Base-by-base conservation (phyloP, 1,140 invertebrate genomes). In the Cecropterus lyciades region DNA sequence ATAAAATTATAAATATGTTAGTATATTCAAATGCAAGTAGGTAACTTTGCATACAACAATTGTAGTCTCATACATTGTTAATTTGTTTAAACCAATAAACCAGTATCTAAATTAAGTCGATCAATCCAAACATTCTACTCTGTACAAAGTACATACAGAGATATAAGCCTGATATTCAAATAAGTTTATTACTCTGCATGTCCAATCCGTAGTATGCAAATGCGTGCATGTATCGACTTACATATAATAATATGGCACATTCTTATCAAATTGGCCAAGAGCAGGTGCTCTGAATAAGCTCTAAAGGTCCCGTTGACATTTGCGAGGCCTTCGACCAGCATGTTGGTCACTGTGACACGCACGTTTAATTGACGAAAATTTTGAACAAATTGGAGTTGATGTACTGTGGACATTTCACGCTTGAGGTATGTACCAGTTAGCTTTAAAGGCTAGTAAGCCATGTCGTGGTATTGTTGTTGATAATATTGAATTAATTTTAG, bases 221-320 rank as follows among this genome's bases (percentile, higher is more conserved):
- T 53, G 33, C 13, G 33, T 11, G 8, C 15, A 40, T 55, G 33
- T 40, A 20, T 53, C 51, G 30, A 4, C 14, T 53, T 37, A 53
- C 52, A 40, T 40, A 37, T 46, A 45, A 45, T 30, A 57, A 27
- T 8, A 8, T 40, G 15, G 42, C 42, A 24, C 73, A 66, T 59
- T 69, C 67, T 70, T 69, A 67, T 57, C 71, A 69, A 64, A 33
- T 70, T 59, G 53, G 45, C 56, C 51, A 42, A 60, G 53, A 51
- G 67, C 78, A 84, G 70, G 75, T 82, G 80, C 69, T 80, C 74
- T 56, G 79, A 49, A 83, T 82, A 74, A 76, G 80, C 79, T 77
- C 74, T 69, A 83, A 82, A 84, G 79, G 82, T 86, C 75, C 84
- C 80, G 72, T 76, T 85, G 82, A 77, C 82, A 85, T 87, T 87